Evolutionary conservation across 2,797 vertebrate genomes (phyloP), one percentile per base, ranked within the genome.

Genomic region (Petrocephalus schoutedeni): DNA sequence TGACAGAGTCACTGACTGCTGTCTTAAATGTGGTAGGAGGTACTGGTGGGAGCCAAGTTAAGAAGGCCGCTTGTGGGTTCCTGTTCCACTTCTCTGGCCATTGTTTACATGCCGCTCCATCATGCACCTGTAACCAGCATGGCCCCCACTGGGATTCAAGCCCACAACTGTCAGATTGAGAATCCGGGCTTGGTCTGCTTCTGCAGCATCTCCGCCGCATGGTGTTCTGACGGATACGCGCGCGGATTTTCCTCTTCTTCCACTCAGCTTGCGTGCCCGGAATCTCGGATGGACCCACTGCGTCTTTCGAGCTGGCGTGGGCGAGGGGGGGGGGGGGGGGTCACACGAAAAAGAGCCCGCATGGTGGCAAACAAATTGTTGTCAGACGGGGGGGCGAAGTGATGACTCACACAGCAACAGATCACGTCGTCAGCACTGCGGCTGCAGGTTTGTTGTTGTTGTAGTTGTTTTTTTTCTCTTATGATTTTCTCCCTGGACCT

Each of bases 1-100:
- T 71, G 71, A 87, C 85, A 86, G 87, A 53, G 53, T 85, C 56
- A 59, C 67, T 84, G 82, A 83, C 67, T 61, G 71, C 28, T 5
- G 10, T 32, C 45, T 85, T 58, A 32, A n/a, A 84, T 54, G 80
- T 84, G 80, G 77, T 83, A 83, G 67, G 67, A 5, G 14, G 67
- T 74, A 7, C 5, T 19, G 32, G 51, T 16, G 4, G 49, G 51
- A n/a, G 84, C 32, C 16, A 4, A 58, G 36, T 86, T 23, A 41
- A 41, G 7, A 36, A 23, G 59, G 21, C 36, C 14, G 14, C 14
- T 19, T 0, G 1, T 36, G 2, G 1, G n/a, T 14, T 14, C 16
- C 7, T 59, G 28, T 85, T 21, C 28, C 54, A 14, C 23, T 41
- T 56, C 14, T 1, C 10, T 28, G 28, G 14, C 23, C 10, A 6